Evolutionary conservation across 2,113 vertebrate species (phyloP).

Genomic region (Daphoenositta chrysoptera): DNA sequence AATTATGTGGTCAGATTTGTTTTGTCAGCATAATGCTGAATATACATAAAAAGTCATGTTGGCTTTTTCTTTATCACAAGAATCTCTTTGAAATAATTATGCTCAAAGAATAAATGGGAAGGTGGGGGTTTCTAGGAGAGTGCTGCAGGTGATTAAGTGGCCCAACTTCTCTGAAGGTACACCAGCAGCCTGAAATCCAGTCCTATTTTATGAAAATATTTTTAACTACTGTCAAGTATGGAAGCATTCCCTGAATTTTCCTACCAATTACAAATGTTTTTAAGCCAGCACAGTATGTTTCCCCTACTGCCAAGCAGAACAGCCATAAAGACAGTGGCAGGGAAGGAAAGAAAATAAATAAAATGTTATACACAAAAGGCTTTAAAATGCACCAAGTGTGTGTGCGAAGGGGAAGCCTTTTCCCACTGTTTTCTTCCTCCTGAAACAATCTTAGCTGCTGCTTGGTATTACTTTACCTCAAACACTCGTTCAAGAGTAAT

Average conservation of each 20-base stretch:
- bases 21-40: not conserved
- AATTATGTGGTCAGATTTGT: not conserved
- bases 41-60: not conserved
- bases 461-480: not conserved
- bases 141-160: not conserved
- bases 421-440: not conserved
- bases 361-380: not conserved
- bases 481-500: not conserved
- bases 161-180: not conserved
- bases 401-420: not conserved
- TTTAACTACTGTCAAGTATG: not conserved
- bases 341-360: not conserved
- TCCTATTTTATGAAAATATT: not conserved
- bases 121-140: not conserved
- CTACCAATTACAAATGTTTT: not conserved
- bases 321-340: not conserved
- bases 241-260: not conserved
- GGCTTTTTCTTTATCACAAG: not conserved
- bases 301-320: not conserved
- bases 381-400: not conserved
- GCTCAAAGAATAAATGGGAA: not conserved
- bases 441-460: not conserved
- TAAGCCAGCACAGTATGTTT: not conserved
- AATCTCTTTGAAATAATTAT: not conserved
- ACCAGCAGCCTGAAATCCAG: not conserved